These are phyloP conservation scores for Apocrypta bakeri DNA, from an alignment of 1,140 invertebrate species.

Conservation along the genomic window DNA sequence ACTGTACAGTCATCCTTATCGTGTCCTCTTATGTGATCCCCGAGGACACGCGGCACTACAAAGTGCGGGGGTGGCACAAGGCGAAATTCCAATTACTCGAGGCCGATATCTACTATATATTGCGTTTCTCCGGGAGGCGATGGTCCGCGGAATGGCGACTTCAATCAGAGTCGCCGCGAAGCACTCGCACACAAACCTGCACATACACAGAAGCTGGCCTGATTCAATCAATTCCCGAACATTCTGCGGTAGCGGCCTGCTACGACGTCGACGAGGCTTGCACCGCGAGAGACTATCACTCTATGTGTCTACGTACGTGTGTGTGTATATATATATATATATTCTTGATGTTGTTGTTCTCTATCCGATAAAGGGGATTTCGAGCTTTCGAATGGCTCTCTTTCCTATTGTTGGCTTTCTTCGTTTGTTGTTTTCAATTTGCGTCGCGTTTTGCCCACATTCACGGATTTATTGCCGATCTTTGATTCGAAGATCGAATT, in stretches of 20 bases:
- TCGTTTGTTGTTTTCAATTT: conserved; percentile 16
- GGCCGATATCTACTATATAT: background rate
- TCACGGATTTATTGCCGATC: too few relatives aligned
- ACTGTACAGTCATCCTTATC: background rate
- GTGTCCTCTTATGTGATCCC: background rate
- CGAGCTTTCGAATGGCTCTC: background rate
- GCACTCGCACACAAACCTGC: background rate
- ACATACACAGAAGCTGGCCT: background rate
- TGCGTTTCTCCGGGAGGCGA: background rate
- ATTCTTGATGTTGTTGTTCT: background rate
- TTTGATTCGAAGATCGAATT: too few relatives aligned
- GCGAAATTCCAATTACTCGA: conserved; percentile 14
- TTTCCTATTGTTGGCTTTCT: background rate
- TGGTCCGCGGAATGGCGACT: conserved; percentile 7
- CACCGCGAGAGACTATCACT: too few relatives aligned
- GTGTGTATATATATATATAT: background rate
- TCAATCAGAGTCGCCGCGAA: conserved; percentile 8
- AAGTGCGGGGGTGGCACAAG: conserved; percentile 1
- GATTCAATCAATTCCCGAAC: conserved; percentile 30
- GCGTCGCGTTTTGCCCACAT: background rate
- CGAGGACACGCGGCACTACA: background rate
- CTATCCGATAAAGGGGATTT: background rate
- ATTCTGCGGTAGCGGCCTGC: background rate
- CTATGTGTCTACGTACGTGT: background rate
- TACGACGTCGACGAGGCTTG: background rate